phyloP scores from a whole-genome alignment of 2,888 invertebrate genomes.

The Tipula helvola region DNA sequence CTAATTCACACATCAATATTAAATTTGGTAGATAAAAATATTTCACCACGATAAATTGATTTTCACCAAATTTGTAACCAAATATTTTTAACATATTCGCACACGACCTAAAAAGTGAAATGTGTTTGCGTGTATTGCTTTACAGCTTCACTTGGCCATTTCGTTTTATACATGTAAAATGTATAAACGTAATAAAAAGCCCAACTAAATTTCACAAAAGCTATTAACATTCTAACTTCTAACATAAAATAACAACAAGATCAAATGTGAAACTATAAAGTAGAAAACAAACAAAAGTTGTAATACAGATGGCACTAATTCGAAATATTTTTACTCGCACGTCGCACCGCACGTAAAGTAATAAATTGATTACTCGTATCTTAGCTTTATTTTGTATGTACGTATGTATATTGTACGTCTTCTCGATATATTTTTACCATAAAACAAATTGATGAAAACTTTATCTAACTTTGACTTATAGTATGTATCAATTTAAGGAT shows the following conservation, averaged over 20 bases:
- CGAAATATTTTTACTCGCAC: background rate
- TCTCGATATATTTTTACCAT: background rate
- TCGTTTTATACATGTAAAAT: background rate
- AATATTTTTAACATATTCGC: no score
- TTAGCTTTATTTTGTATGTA: background rate
- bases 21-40: no score
- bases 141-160: background rate
- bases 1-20: no score
- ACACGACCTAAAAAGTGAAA: no score
- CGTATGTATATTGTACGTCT: background rate
- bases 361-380: background rate
- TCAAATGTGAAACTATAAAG: background rate
- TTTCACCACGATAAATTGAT: no score
- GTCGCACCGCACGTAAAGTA: background rate
- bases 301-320: background rate
- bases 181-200: background rate
- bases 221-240: background rate
- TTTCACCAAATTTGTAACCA: no score
- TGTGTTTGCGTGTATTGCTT: no score
- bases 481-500: background rate
- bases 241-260: background rate
- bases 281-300: background rate
- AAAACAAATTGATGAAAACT: constrained; percentile 4
- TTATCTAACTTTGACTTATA: constrained; percentile 4
- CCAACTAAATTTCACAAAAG: background rate